Evolutionary conservation across 2,888 invertebrate species (phyloP), one percentile per base, ranked within the genome.

Genomic region (Drosophila demipolita): DNA sequence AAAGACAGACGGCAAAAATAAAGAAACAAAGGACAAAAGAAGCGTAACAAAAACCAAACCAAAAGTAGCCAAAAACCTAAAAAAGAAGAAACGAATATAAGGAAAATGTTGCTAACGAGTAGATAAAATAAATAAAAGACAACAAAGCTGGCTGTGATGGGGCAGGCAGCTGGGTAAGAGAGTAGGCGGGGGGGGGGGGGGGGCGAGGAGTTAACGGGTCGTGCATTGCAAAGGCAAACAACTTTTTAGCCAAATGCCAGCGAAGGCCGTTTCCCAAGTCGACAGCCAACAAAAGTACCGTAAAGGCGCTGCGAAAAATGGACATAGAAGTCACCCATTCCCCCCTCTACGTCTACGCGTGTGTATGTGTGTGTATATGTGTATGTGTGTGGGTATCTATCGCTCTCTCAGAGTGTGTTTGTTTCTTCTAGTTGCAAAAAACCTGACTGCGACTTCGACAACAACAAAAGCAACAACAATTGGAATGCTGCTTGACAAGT

Each of bases 401-500:
- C 55, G 45, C 38, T 63, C 73, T 49, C 45, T 59, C 17, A 53
- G 60, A 29, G n/a, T 32, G n/a, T 40, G 57, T 57, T 61, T 67
- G 67, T 79, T 71, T 75, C 67, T 79, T 62, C 60, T 68, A 79
- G 75, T 65, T 75, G 73, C 69, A 71, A 82, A 82, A 73, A 77
- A 78, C 74, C 78, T 74, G 74, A 77, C 69, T 73, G 74, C 49
- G 54, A 66, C 59, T 65, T 50, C 53, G 60, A 53, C 71, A 63
- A 40, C 40, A 54, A 20, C 66, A 64, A 48, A 29, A 29, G 29
- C 48, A 75, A 58, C 69, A 75, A 69, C 73, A 80, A 69, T 74
- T 64, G 87, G 89, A 85, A 85, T 85, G 85, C 76, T 86, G 85
- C 81, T 88, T 85, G 86, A 88, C 88, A 88, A 88, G 86, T 88